Base-by-base conservation (phyloP, 1,140 invertebrate species). In the Rhagoletis zephyria region DNA sequence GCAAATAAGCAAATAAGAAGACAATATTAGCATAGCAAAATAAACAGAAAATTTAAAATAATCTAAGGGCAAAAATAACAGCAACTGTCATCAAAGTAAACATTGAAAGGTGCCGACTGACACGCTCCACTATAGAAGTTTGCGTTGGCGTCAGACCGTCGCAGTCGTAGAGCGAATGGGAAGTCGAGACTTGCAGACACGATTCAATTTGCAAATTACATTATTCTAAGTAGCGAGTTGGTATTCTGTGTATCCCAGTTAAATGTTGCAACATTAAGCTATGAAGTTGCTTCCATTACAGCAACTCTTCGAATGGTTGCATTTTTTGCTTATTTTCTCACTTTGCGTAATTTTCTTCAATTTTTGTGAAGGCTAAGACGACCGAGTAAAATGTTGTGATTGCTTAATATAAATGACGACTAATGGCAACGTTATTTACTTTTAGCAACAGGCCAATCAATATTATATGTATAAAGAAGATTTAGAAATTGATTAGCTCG, bases 121-220 rank as follows among this genome's bases (percentile, higher is more conserved):
- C n/a, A 67, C 10, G 64, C 64, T 67, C 30, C 61, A 14, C 51
- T 14, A 63, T 63, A 63, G 61, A 63, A 63, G 61, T 7, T 14
- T n/a, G 61, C 61, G 61, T 63, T 63, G 61, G 61, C 61, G 64
- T 67, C 64, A 67, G 64, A 19, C 61, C 9, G 30, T 67, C 64
- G 64, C 64, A 30, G n/a, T 30, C 5, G 64, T 40, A 30, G 5
- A 12, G 64, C n/a, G 30, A 85, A 85, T 45, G 51, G 70, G 85
- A 85, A 87, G 56, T 87, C 87, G 87, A 74, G 87, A 87, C 74
- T 81, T 60, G 74, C 30, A 59, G 87, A 48, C 87, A 87, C 87
- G 87, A 87, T 87, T 87, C 87, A 87, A 85, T 87, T 87, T 87
- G 60, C 59, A 85, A 87, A 87, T 77, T 67, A 67, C 64, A 67